Base-by-base conservation (phyloP, 2,888 invertebrate genomes). In the Scaptodrosophila latifasciaeformis region DNA sequence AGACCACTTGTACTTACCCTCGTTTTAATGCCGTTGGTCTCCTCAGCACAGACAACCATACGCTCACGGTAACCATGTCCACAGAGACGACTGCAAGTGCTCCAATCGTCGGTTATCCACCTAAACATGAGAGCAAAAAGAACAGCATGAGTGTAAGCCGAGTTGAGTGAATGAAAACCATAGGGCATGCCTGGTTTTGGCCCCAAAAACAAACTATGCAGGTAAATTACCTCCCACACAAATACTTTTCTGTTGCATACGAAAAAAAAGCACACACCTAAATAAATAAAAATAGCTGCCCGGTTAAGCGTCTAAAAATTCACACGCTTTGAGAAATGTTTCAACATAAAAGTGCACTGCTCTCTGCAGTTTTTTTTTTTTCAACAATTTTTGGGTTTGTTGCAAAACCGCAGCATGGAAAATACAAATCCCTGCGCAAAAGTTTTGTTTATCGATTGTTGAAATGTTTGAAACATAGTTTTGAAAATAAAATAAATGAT, bases 81-180 rank as follows among this genome's bases (percentile, higher is more conserved):
- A 81, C 97, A 97, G 18, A 91, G 91, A 21, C 90, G 91, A 66
- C 94, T 94, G 87, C 97, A 97, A 10, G 91, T 88, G 43, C 93
- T 93, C 97, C 97, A 97, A 66, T 95, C 94, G 48, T 93, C 93
- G 18, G 92, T 90, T 81, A 93, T 91, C 96, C 96, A 97, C 83
- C 96, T 96, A 87, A 85, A 82, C 64, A 67, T n/a, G n/a, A n/a
- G n/a, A n/a, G n/a, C n/a, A n/a, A n/a, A n/a, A n/a, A n/a, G n/a
- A n/a, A n/a, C n/a, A n/a, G n/a, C n/a, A n/a, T n/a, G n/a, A n/a
- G n/a, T n/a, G n/a, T n/a, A n/a, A n/a, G n/a, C n/a, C n/a, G n/a
- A n/a, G n/a, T n/a, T n/a, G n/a, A n/a, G n/a, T n/a, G n/a, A n/a
- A n/a, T n/a, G n/a, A 17, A 49, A 51, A 21, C 24, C 37, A 30